Evolutionary conservation across 2,797 vertebrate genomes (phyloP).

Genomic region (Cynodonichthys magdalenae): DNA sequence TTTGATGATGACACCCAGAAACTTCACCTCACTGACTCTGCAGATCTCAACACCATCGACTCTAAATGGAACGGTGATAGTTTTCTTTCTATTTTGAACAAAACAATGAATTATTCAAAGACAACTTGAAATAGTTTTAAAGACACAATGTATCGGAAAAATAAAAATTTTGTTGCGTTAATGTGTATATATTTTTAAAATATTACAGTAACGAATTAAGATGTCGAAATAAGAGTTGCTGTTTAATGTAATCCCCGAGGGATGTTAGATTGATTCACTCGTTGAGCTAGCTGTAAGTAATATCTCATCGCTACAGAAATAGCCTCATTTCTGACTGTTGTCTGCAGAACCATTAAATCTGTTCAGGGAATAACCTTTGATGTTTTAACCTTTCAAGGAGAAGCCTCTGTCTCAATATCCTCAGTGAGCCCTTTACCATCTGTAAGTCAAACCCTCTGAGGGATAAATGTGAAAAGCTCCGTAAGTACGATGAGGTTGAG

Average conservation of each 20-base stretch:
- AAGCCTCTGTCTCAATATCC: slow-evolving; percentile 50
- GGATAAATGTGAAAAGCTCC: slow-evolving; percentile 36
- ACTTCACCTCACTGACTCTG: too few species aligned
- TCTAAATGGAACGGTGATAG: too few species aligned
- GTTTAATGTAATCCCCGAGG: slow-evolving; percentile 19
- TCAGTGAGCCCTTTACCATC: slow-evolving; percentile 56
- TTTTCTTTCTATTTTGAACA: too few species aligned
- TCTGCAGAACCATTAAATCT: slow-evolving; percentile 43
- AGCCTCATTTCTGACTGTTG: slow-evolving; percentile 35
- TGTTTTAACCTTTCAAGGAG: slow-evolving; percentile 72
- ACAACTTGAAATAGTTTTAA: background rate
- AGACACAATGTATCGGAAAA: background rate
- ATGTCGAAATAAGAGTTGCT: background rate
- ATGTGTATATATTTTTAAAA: too few species aligned
- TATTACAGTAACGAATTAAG: background rate
- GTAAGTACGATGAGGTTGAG: slow-evolving; percentile 40
- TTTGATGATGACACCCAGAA: too few species aligned
- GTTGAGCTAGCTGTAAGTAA: slow-evolving; percentile 25
- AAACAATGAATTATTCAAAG: background rate
- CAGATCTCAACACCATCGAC: too few species aligned
- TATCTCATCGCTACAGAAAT: slow-evolving; percentile 30
- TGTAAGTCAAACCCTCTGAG: slow-evolving; percentile 55
- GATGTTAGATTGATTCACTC: slow-evolving; percentile 28
- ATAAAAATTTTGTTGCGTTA: background rate
- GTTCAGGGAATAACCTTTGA: slow-evolving; percentile 61